Evolutionary conservation across 2,797 vertebrate genomes (phyloP).

Genomic region (Muraenolepis orangiensis): DNA sequence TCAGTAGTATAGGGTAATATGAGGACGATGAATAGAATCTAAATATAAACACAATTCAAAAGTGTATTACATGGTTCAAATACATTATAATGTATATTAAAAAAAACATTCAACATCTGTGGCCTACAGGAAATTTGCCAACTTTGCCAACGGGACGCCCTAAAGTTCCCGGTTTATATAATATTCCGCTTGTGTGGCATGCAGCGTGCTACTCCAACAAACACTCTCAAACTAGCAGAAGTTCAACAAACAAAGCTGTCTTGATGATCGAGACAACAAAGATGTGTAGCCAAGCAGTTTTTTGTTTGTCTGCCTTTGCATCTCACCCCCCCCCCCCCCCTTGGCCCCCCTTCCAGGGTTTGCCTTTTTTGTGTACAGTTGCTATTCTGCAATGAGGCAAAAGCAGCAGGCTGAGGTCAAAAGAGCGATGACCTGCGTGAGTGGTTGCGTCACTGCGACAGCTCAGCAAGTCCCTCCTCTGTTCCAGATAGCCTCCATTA

Average conservation of each 20-base stretch:
- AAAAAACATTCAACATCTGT: slow-evolving; percentile 40
- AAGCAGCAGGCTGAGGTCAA: slow-evolving; percentile 4
- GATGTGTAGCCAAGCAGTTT: background rate
- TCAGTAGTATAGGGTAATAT: slow-evolving; percentile 58
- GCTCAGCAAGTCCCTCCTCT: slow-evolving; percentile 34
- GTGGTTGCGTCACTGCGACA: slow-evolving; percentile 52
- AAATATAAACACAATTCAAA: slow-evolving; percentile 34
- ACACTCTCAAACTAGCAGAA: background rate
- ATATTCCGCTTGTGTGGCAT: background rate
- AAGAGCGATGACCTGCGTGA: slow-evolving; percentile 32
- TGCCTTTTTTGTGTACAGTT: slow-evolving; percentile 15
- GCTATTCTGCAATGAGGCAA: slow-evolving; percentile 45
- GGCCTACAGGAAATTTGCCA: slow-evolving; percentile 23
- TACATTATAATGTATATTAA: slow-evolving; percentile 66
- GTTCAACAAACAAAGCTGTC: background rate
- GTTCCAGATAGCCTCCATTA: slow-evolving; percentile 18
- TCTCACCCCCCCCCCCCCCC: background rate
- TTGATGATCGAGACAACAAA: background rate
- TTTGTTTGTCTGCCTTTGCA: background rate
- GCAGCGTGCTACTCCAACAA: background rate
- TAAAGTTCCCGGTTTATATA: background rate
- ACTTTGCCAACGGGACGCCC: too few relatives aligned
- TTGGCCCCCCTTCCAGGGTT: background rate
- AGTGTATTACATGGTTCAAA: slow-evolving; percentile 65
- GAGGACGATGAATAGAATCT: slow-evolving; percentile 36